Evolutionary conservation across 2,888 invertebrate species (phyloP), one percentile per base, ranked within the genome.

Genomic region (Nudaria mundana): DNA sequence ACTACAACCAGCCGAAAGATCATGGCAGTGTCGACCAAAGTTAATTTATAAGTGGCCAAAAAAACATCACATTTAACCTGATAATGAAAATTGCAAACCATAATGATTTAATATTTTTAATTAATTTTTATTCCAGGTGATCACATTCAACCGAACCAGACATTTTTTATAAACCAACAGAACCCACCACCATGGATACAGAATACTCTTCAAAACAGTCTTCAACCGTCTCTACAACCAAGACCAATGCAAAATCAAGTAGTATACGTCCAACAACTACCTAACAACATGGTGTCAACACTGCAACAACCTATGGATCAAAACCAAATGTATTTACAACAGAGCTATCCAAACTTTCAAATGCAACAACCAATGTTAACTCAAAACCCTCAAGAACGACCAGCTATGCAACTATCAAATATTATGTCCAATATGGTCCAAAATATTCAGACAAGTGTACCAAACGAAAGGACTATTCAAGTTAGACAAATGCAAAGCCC

Each of bases 161-260:
- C 78, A 0, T 72, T 79, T 43, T 68, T 82, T 31, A 72, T 86
- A 37, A 86, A 85, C 45, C 76, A 80, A 2, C 82, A 84, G 48
- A 87, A 85, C 30, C 71, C 81, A 7, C 87, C 87, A 28, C 87
- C 87, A 66, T 88, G 87, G 87, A 74, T 76, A 32, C 82, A 85
- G 30, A 82, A 78, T 68, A 58, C 78, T 14, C 25, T 42, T 4
- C 40, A 41, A 29, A 81, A 78, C 69, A 58, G 78, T 15, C 25
- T 43, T 7, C 41, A 41, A 29, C 81, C 77, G 68, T 56, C 77
- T 18, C 30, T 34, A 4, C 42, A 42, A n/a, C 11, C 26, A 24
- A 29, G 37, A 7, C 42, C 33, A 31, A 52, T 72, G 1, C 81
- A 76, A 40, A 83, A 78, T 55, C 81, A 73, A 48, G 71, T 86